A percentile compares a stretch with the other conserved stretches of the same genome.
Conservation (phyloP, 2,113 vertebrate species). For the Ophiodon elongatus region DNA sequence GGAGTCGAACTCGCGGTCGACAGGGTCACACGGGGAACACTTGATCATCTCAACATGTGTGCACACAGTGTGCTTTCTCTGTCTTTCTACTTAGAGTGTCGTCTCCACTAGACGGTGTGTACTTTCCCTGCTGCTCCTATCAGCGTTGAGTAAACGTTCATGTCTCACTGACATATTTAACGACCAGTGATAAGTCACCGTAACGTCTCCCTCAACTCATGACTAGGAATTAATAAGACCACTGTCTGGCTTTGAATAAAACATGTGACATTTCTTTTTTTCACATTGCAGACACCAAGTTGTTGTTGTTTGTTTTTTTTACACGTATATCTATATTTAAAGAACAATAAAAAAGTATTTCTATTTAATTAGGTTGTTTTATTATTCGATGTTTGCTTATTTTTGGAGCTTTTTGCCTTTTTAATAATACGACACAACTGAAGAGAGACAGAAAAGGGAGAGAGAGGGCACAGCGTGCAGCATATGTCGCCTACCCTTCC, state of each 20-base stretch:
- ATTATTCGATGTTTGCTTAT: background rate
- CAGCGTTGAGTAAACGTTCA: slow-evolving; percentile 1
- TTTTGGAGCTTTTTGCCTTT: background rate
- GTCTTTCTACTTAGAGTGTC: too few relatives aligned
- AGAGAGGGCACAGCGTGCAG: background rate
- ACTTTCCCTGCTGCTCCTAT: background rate
- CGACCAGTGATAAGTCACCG: slow-evolving; percentile 53
- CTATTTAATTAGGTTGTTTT: background rate
- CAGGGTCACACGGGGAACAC: slow-evolving; percentile 26
- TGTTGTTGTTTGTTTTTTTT: background rate
- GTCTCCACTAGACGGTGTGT: too few relatives aligned
- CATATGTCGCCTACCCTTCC: background rate
- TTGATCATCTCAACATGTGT: slow-evolving; percentile 59
- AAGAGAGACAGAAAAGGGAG: background rate
- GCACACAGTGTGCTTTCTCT: slow-evolving; percentile 14
- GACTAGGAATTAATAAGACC: slow-evolving; percentile 56
- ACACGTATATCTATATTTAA: background rate
- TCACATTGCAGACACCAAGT: background rate
- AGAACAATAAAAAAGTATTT: background rate
- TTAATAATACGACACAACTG: background rate
- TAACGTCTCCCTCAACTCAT: slow-evolving; percentile 29
- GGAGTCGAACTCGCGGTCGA: slow-evolving; percentile 41
- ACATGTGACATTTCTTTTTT: background rate
- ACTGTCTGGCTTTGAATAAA: background rate
- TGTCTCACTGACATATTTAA: slow-evolving; percentile 37